A percentile compares a stretch with the other conserved stretches of the same genome.
Conservation (phyloP, 2,888 invertebrate genomes). For the Aquatica leii region DNA sequence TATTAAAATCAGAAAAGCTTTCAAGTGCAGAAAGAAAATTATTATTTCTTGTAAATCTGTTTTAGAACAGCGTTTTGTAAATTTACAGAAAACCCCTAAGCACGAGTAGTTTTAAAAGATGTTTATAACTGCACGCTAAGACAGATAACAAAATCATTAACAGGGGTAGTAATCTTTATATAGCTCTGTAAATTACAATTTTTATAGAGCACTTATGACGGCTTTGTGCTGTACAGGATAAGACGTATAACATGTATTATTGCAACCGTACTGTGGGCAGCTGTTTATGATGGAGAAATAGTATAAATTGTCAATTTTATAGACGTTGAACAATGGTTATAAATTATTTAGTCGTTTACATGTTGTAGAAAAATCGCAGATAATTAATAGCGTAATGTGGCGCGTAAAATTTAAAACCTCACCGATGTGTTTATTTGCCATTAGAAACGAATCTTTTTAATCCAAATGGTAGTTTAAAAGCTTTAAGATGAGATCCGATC, state of each 20-base stretch:
- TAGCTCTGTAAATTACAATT: conserved; percentile 42
- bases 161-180: conserved; percentile 40
- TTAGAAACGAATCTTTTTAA: conserved; percentile 21
- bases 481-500: conserved; percentile 32
- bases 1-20: no score
- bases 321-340: conserved; percentile 25
- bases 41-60: no score
- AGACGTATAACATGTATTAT: conserved; percentile 29
- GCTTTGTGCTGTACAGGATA: conserved; percentile 29
- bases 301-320: conserved; percentile 38
- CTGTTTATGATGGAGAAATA: conserved; percentile 31
- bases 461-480: conserved; percentile 26
- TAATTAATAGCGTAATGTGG: background rate
- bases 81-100: no score
- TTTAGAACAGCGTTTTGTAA: no score
- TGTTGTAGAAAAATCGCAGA: conserved; percentile 2
- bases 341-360: conserved; percentile 28
- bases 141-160: conserved; percentile 38
- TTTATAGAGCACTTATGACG: conserved; percentile 38
- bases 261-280: conserved; percentile 28
- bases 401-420: background rate
- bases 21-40: no score
- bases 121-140: background rate
- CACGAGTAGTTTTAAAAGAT: no score
- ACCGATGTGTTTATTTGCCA: background rate